Percentiles rank a stretch among this genome's conserved stretches.
Evolutionary conservation across 1,140 invertebrate genomes (phyloP).

Genomic region (Contarinia nasturtii): DNA sequence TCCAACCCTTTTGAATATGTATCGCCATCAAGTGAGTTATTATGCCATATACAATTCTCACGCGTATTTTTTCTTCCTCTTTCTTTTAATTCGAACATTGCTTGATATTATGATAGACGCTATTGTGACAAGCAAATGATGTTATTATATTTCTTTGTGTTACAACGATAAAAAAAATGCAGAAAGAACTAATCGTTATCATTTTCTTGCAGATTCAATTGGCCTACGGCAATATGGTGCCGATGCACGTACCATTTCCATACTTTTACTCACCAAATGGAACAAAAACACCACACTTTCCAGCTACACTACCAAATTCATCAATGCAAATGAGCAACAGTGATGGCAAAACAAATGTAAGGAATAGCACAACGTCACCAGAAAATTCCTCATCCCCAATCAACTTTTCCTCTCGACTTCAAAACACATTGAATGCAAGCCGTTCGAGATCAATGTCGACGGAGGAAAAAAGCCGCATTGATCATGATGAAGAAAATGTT

Average conservation of each 20-base stretch:
- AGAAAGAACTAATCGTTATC: not conserved
- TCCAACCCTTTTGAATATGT: constrained; percentile 19
- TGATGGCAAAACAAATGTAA: not conserved
- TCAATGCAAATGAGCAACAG: not conserved
- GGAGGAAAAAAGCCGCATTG: too few species aligned
- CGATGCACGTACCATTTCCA: constrained; percentile 20
- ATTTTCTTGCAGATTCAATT: constrained; percentile 12
- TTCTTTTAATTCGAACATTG: too few species aligned
- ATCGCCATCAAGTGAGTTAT: constrained; percentile 14
- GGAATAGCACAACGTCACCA: not conserved
- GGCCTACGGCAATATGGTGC: constrained; percentile 20
- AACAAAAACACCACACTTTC: constrained; percentile 7
- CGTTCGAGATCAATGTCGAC: too few species aligned
- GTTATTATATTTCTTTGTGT: too few species aligned
- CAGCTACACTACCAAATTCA: too few species aligned
- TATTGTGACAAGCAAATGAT: too few species aligned
- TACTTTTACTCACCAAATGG: constrained; percentile 21
- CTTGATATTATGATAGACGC: too few species aligned
- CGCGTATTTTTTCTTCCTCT: too few species aligned
- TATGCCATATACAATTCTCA: not conserved
- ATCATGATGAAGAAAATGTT: not conserved
- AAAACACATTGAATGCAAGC: too few species aligned
- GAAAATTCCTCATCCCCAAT: not conserved
- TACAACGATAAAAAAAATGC: not conserved
- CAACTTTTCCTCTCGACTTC: not conserved